Percentiles rank a stretch among this genome's conserved stretches.
phyloP scores from a whole-genome alignment of 2,888 invertebrate species.

The Lottia gigantea region DNA sequence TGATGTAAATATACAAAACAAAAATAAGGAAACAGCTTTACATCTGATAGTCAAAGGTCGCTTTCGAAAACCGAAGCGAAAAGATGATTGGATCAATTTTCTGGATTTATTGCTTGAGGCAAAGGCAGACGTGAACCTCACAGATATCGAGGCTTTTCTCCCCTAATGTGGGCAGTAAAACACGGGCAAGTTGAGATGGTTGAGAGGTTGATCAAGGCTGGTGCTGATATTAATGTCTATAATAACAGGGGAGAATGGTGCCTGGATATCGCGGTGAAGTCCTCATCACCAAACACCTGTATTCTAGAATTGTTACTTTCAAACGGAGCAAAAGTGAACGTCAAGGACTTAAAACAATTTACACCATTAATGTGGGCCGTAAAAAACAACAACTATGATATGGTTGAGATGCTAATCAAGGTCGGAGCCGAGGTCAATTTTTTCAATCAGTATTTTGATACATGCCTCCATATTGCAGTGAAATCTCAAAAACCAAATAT shows the following conservation, averaged over 20 bases:
- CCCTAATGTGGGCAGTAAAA: slow-evolving; percentile 22
- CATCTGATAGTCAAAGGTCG: too few relatives aligned
- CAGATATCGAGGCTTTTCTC: slow-evolving; percentile 21
- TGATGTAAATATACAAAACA: too few relatives aligned
- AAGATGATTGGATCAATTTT: slow-evolving; percentile 8
- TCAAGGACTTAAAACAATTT: slow-evolving; percentile 21
- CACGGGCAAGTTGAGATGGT: slow-evolving; percentile 21
- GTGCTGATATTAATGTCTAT: background rate
- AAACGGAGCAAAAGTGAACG: slow-evolving; percentile 27
- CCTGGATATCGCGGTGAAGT: too few relatives aligned
- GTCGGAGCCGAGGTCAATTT: slow-evolving; percentile 28
- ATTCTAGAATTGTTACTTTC: background rate
- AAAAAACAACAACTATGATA: slow-evolving; percentile 12
- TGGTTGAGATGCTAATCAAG: slow-evolving; percentile 20
- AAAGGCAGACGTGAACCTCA: slow-evolving; percentile 22
- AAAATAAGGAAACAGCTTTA: too few relatives aligned
- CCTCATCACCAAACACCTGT: too few relatives aligned
- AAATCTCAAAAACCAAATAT: too few relatives aligned
- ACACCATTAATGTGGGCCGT: slow-evolving; percentile 28
- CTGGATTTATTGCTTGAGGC: slow-evolving; percentile 6
- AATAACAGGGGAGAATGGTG: too few relatives aligned
- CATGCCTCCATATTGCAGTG: background rate
- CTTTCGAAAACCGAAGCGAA: too few relatives aligned
- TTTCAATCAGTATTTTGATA: slow-evolving; percentile 26
- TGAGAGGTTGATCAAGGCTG: slow-evolving; percentile 16